Conservation (phyloP, 2,113 vertebrate species). For the Muscicapa adusta region DNA sequence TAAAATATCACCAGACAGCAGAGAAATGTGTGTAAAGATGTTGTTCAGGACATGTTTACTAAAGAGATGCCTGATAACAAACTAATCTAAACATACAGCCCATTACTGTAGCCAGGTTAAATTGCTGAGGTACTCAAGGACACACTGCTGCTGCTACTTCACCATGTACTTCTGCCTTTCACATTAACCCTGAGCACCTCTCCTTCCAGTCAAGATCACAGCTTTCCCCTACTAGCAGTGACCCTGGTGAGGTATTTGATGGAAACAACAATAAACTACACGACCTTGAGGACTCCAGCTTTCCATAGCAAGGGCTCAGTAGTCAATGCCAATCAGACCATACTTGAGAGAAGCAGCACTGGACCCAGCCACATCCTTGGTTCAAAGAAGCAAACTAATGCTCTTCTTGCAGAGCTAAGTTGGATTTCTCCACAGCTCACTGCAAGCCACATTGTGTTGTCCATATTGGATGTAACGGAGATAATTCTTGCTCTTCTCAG, state of each 20-base stretch:
- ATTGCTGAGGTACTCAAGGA: background rate
- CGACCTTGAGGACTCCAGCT: background rate
- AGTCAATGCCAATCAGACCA: background rate
- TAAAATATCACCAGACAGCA: background rate
- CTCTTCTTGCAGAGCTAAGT: background rate
- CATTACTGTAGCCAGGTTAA: background rate
- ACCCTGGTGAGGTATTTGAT: background rate
- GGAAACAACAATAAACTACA: background rate
- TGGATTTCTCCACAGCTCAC: fast-evolving
- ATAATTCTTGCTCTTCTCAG: conserved; percentile 44
- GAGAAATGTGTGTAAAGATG: background rate
- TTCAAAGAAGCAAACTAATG: background rate
- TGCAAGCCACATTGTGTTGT: background rate
- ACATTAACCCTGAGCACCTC: background rate
- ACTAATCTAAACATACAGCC: background rate
- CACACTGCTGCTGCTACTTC: background rate
- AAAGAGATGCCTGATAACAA: background rate
- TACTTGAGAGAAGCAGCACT: background rate
- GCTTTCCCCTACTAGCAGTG: background rate
- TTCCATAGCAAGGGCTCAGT: background rate
- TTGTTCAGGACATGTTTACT: background rate
- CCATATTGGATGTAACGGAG: background rate
- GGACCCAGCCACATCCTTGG: background rate
- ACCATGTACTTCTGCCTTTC: background rate
- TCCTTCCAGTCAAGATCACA: background rate